These are phyloP conservation scores for Cydia fagiglandana DNA, from an alignment of 1,140 invertebrate species.

Conservation along the genomic window DNA sequence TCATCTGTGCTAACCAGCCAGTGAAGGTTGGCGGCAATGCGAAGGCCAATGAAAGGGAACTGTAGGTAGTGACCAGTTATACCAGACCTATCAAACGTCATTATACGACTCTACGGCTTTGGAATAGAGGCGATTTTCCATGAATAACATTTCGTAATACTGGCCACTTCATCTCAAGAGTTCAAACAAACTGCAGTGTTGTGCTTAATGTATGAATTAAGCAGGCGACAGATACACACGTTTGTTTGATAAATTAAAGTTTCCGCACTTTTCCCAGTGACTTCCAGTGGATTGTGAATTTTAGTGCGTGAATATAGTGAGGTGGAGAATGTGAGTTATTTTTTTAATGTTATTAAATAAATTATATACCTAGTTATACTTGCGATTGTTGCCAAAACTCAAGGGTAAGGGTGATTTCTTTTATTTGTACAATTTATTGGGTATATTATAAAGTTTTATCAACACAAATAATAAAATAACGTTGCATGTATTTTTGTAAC, in stretches of 20 bases:
- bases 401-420: not conserved
- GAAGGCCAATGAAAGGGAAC: constrained; percentile 28
- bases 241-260: constrained; percentile 5
- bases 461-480: too few species aligned
- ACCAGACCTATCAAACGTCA: not conserved
- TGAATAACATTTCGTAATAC: not conserved
- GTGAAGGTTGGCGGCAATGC: constrained; percentile 11
- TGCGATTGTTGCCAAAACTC: not conserved
- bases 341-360: not conserved
- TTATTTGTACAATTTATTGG: too few species aligned
- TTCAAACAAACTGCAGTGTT: constrained; percentile 22
- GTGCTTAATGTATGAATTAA: constrained; percentile 26
- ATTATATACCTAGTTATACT: not conserved
- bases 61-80: not conserved
- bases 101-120: not conserved
- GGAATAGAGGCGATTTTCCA: not conserved
- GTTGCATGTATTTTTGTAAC: too few species aligned
- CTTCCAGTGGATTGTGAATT: not conserved
- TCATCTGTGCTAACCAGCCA: not conserved
- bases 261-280: not conserved
- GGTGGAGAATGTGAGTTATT: constrained; percentile 24
- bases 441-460: too few species aligned
- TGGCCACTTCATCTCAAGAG: constrained; percentile 8
- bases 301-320: not conserved
- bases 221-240: not conserved